These are phyloP conservation scores for Ifrita kowaldi DNA, from an alignment of 2,113 vertebrate genomes.

Conservation along the genomic window DNA sequence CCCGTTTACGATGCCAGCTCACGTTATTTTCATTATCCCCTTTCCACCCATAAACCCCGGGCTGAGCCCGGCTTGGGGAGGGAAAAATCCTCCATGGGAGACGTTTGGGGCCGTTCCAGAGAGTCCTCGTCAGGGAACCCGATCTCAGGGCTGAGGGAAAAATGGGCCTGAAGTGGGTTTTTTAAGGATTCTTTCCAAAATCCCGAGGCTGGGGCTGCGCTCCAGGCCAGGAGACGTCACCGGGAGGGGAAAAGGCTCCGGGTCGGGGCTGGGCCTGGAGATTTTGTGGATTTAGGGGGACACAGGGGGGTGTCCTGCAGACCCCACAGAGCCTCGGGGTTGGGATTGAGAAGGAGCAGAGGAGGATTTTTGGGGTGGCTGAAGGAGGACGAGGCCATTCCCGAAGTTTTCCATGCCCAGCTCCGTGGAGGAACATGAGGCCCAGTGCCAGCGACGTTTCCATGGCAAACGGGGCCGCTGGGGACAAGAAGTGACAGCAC, in stretches of 20 bases:
- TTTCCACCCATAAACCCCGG: background rate
- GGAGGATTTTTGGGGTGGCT: background rate
- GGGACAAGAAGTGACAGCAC: fast-evolving
- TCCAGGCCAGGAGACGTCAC: background rate
- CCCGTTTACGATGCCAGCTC: conserved; percentile 32
- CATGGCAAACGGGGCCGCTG: background rate
- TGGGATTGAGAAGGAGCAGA: fast-evolving
- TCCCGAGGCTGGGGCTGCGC: background rate
- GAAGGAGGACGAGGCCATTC: fast-evolving
- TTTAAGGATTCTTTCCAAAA: background rate
- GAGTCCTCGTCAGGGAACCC: background rate
- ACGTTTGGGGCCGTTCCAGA: conserved; percentile 8
- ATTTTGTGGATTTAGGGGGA: background rate
- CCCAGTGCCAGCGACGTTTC: fast-evolving
- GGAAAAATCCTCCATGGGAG: background rate
- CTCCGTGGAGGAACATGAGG: background rate
- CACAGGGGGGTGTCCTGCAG: background rate
- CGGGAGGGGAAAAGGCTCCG: background rate
- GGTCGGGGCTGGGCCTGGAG: background rate
- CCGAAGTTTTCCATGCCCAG: background rate
- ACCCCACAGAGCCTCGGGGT: background rate
- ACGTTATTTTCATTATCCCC: conserved; percentile 14
- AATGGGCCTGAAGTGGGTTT: background rate
- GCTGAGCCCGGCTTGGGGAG: background rate
- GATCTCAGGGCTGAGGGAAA: background rate